phyloP scores from a whole-genome alignment of 2,888 invertebrate genomes.

The Xanthia icteritia region DNA sequence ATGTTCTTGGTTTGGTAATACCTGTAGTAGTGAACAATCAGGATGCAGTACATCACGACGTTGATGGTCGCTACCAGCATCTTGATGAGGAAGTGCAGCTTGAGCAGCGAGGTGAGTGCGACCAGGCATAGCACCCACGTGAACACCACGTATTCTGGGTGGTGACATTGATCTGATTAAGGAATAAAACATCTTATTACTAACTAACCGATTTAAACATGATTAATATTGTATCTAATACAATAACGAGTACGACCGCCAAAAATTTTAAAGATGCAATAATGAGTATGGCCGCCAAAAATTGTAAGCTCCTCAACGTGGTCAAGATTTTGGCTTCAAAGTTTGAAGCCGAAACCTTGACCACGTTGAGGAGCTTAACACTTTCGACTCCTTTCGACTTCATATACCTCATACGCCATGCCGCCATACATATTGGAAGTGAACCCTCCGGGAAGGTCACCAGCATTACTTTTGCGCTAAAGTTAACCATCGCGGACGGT shows the following conservation, averaged over 20 bases:
- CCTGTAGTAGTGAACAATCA: slow-evolving; percentile 92
- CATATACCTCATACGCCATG: too few species aligned
- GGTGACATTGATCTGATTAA: slow-evolving; percentile 84
- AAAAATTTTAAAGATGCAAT: too few species aligned
- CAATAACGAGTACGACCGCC: too few species aligned
- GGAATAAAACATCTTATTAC: slow-evolving; percentile 21
- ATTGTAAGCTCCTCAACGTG: too few species aligned
- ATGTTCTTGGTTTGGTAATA: slow-evolving; percentile 77
- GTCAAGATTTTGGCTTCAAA: too few species aligned
- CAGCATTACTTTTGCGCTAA: too few species aligned
- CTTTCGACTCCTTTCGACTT: too few species aligned
- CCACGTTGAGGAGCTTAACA: background rate
- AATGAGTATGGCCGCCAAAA: too few species aligned
- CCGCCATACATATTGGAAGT: too few species aligned
- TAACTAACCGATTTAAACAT: background rate
- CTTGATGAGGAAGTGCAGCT: slow-evolving; percentile 96
- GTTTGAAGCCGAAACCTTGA: background rate
- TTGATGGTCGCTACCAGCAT: slow-evolving; percentile 94
- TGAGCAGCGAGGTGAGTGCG: slow-evolving; percentile 97
- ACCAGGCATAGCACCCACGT: slow-evolving; percentile 98
- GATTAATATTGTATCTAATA: too few species aligned
- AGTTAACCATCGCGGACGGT: too few species aligned
- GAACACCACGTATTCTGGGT: slow-evolving; percentile 97
- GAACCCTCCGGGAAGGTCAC: too few species aligned
- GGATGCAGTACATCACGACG: slow-evolving; percentile 93